Evolutionary conservation across 2,797 vertebrate genomes (phyloP), one percentile per base, ranked within the genome.

Genomic region (Vultur gryphus): DNA sequence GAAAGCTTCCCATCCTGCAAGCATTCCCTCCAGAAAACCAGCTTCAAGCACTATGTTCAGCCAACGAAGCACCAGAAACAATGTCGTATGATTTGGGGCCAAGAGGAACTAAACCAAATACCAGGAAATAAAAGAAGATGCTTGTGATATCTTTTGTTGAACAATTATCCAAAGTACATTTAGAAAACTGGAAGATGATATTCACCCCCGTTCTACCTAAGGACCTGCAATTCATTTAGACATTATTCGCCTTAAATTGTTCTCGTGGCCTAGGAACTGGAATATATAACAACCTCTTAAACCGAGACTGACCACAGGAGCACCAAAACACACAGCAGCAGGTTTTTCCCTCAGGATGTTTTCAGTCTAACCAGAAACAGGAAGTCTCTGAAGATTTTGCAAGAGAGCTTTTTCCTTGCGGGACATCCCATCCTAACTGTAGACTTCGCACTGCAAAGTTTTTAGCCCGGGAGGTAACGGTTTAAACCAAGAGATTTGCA

Each of bases 331-430:
- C 58, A 89, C 13, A 89, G 86, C 72, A 93, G 89, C 65, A 94
- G 90, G 82, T 82, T 91, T 86, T 78, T 64, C 92, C 95, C 96
- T 94, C 79, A 66, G 89, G 93, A 93, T 86, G 87, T 93, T 96
- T 96, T 92, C 51, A 75, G 91, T 92, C 76, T 91, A 94, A 93
- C 84, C 87, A 97, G 95, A 92, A 93, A 94, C 72, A 96, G 87
- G 89, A 95, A 96, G 78, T 67, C 81, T 95, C 65, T 1, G 0
- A 75, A 86, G 90, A 92, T 78, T 94, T 86, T 92, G 77, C 83
- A 86, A 84, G 77, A 84, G 52, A 73, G 52, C 44, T 58, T 93
- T 87, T 94, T 75, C 61, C 41, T 89, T 96, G 79, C 2, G 35
- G 87, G 84, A 89, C 86, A 93, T 39, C 76, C 82, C 76, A 93